A percentile compares a stretch with the other conserved stretches of the same genome.
Conservation (phyloP, 1,140 invertebrate species). For the Metaphire vulgaris region DNA sequence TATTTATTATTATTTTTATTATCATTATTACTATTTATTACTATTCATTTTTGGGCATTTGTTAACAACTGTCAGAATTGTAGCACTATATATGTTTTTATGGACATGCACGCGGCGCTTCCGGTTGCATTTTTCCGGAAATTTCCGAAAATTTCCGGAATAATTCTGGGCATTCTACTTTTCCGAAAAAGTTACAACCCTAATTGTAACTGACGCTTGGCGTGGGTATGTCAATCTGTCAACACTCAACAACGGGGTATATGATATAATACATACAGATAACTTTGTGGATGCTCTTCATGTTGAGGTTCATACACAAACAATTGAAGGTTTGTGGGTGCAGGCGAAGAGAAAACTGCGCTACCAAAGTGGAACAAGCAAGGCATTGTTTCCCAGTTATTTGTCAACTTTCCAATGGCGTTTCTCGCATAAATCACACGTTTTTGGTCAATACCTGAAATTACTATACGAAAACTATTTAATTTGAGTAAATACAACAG, state of each 20-base stretch:
- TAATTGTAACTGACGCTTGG: constrained; percentile 7
- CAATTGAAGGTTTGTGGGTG: constrained; percentile 3
- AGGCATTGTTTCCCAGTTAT: constrained; percentile 1
- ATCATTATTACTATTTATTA: too few relatives aligned
- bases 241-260: neutral
- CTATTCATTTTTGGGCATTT: too few relatives aligned
- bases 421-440: neutral
- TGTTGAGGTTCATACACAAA: constrained; percentile 2
- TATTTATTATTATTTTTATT: too few relatives aligned
- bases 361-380: constrained; percentile 7
- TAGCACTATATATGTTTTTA: too few relatives aligned
- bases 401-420: neutral
- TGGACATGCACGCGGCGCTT: too few relatives aligned
- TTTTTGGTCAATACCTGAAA: neutral
- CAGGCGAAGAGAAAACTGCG: constrained; percentile 1
- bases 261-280: neutral
- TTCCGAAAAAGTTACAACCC: too few relatives aligned
- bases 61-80: too few relatives aligned
- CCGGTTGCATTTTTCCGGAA: too few relatives aligned
- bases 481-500: too few relatives aligned
- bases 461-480: constrained; percentile 1
- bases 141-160: too few relatives aligned
- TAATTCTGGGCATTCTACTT: too few relatives aligned
- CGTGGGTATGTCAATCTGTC: neutral
- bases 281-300: neutral